These are phyloP conservation scores for Cladorhizidae sp. DNA, from an alignment of 37 sponge, comb jelly and placozoan genomes.

Conservation along the genomic window DNA sequence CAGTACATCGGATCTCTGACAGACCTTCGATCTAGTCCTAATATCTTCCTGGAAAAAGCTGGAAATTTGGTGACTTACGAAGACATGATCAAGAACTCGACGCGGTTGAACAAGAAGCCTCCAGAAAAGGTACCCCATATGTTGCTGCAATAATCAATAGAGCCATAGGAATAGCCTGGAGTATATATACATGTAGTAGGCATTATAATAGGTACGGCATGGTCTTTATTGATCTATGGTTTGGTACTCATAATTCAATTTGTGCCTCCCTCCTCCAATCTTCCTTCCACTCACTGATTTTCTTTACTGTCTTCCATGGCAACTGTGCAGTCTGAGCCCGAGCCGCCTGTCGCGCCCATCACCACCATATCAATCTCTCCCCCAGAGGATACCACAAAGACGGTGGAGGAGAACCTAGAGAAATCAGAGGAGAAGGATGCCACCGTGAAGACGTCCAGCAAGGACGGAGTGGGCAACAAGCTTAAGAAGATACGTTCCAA, in stretches of 20 bases:
- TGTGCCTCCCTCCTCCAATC: no score
- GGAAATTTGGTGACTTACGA: constrained; percentile 32
- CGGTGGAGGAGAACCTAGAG: background rate
- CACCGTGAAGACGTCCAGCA: background rate
- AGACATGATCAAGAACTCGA: constrained; percentile 38
- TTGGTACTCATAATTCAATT: no score
- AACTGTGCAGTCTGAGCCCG: no score
- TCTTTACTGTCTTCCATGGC: no score
- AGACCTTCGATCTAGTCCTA: background rate
- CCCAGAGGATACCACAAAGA: background rate
- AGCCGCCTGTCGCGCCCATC: no score
- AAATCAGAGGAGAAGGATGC: background rate
- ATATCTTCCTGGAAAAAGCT: background rate
- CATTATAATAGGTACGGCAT: no score
- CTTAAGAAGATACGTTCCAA: constrained; percentile 5
- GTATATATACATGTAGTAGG: no score
- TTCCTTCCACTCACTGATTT: no score
- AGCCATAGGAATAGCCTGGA: no score
- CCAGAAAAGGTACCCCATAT: background rate
- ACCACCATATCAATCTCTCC: no score
- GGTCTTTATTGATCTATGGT: no score
- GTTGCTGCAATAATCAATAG: no score
- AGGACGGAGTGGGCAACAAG: constrained; percentile 1
- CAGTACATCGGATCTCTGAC: background rate
- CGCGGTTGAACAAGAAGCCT: background rate